These are phyloP conservation scores for Conus ventricosus DNA, from an alignment of 1,140 invertebrate genomes.

Conservation along the genomic window DNA sequence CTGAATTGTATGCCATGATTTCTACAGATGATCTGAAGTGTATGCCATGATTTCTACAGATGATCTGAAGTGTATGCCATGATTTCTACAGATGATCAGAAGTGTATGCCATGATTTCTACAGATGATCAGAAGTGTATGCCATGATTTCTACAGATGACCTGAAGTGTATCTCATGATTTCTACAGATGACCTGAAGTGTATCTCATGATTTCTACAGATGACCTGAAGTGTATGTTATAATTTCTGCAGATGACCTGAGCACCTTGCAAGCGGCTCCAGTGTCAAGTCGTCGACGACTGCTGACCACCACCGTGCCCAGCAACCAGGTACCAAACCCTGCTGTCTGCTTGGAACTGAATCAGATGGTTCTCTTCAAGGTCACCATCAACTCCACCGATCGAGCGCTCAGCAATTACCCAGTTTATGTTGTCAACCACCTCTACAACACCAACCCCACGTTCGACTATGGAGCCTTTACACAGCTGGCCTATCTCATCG, in stretches of 20 bases:
- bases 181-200: no score
- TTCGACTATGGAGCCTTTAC: slow-evolving; percentile 72
- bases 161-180: no score
- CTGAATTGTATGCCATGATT: no score
- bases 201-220: no score
- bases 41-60: no score
- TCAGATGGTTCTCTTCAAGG: slow-evolving; percentile 68
- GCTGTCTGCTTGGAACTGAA: slow-evolving; percentile 67
- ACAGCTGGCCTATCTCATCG: slow-evolving; percentile 61
- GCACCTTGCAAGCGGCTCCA: slow-evolving; percentile 12
- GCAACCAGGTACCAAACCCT: slow-evolving; percentile 66
- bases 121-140: no score
- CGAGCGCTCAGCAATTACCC: slow-evolving; percentile 68
- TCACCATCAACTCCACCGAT: slow-evolving; percentile 58
- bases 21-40: no score
- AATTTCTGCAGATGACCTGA: slow-evolving; percentile 45
- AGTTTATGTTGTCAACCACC: slow-evolving; percentile 67
- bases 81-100: no score
- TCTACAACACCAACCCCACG: slow-evolving; percentile 69
- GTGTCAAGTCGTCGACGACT: slow-evolving; percentile 57
- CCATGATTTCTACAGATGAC: no score
- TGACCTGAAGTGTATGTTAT: neutral
- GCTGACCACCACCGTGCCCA: slow-evolving; percentile 55
- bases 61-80: no score
- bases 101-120: no score